Evolutionary conservation across 2,888 invertebrate species (phyloP).

Genomic region (Morpho helenor): DNA sequence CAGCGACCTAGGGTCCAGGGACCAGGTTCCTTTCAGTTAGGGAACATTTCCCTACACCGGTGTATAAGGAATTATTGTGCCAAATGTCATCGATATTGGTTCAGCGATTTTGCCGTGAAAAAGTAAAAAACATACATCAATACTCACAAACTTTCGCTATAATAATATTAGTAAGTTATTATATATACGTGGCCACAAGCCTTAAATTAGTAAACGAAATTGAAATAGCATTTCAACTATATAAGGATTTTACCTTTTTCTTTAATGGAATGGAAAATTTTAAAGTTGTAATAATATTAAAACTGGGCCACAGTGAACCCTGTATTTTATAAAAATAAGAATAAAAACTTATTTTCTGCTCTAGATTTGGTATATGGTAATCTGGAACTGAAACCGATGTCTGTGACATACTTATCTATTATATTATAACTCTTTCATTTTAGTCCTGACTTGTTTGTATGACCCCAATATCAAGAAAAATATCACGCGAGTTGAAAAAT

Average conservation of each 20-base stretch:
- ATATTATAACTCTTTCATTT: slow-evolving; percentile 25
- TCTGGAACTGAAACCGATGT: slow-evolving; percentile 32
- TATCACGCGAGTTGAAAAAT: slow-evolving; percentile 4
- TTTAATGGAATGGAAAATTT: neutral
- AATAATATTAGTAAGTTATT: no score
- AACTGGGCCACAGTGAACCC: slow-evolving; percentile 16
- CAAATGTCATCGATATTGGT: no score
- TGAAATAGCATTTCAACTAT: neutral
- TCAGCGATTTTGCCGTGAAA: no score
- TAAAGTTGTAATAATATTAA: slow-evolving; percentile 32
- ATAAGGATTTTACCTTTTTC: neutral
- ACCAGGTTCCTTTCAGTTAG: no score
- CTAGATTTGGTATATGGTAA: slow-evolving; percentile 46
- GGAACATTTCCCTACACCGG: no score
- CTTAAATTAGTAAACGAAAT: no score
- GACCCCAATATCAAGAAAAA: slow-evolving; percentile 11
- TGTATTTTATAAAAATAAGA: slow-evolving; percentile 27
- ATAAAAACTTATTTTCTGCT: slow-evolving; percentile 43
- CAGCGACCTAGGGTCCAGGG: no score
- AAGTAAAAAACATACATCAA: no score
- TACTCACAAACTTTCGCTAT: no score
- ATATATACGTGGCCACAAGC: no score
- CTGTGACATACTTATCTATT: slow-evolving; percentile 29
- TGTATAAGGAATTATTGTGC: no score
- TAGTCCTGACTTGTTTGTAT: slow-evolving; percentile 25